Evolutionary conservation across 2,113 vertebrate genomes (phyloP), one percentile per base, ranked within the genome.

Genomic region (Rhinoptilus africanus): DNA sequence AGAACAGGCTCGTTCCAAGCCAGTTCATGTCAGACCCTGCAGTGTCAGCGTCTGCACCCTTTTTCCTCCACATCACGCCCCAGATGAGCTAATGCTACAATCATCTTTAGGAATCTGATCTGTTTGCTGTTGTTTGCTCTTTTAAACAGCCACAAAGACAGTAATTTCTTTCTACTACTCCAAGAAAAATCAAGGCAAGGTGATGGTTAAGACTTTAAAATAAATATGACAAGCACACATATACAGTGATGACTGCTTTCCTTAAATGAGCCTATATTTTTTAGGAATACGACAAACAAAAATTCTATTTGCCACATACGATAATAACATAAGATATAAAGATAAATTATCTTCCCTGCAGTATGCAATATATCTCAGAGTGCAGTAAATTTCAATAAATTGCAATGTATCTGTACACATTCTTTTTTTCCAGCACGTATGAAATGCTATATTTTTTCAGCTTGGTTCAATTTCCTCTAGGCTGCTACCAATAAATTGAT

Each of bases 401-500:
- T 75, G 43, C 85, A 63, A 37, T 41, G 30, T 75, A 75, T 57
- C 64, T 83, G 23, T 67, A 76, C 18, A 34, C 27, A 79, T 41
- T 84, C 20, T 78, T 79, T 84, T 75, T 60, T 71, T n/a, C 47
- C 43, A 71, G 37, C 69, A 21, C 79, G 34, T 39, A 90, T 88
- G 45, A 96, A 94, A 94, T 62, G 14, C 8, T 57, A 2, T 27
- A n/a, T 67, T 76, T 66, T 94, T 87, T 83, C 54, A 88, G 23
- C 45, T 51, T 64, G 26, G 27, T 87, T 86, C 54, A 73, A 82
- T 96, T 93, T 96, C 91, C n/a, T 83, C 56, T 47, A 72, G n/a
- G 62, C 75, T 94, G 28, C 30, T 89, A 62, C 69, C 41, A 69
- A 81, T 76, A 85, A 79, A 93, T 91, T 82, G 83, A 85, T 95